phyloP scores from a whole-genome alignment of 2,113 vertebrate species.

The Pterophyllum scalare region DNA sequence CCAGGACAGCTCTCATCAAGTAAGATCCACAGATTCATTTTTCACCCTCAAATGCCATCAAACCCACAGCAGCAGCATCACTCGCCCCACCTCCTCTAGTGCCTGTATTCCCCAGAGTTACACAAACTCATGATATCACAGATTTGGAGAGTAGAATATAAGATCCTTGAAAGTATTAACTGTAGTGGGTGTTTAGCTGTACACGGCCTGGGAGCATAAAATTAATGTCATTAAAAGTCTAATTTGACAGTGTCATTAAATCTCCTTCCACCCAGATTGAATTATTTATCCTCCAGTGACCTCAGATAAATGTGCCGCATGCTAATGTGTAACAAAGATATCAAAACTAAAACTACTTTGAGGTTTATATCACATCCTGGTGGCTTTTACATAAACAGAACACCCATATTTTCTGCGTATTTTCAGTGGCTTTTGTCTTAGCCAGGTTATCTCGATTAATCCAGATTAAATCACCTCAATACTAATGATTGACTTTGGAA shows the following conservation, averaged over 20 bases:
- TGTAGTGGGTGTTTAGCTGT: neutral
- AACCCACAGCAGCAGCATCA: neutral
- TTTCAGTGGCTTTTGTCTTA: neutral
- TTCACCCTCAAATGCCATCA: neutral
- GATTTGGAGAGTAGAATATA: neutral
- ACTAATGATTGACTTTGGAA: neutral
- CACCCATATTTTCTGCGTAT: neutral
- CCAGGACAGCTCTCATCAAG: slow-evolving; percentile 60
- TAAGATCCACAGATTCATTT: slow-evolving; percentile 5
- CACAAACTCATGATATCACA: neutral
- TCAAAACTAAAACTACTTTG: neutral
- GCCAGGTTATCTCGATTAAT: slow-evolving; percentile 9
- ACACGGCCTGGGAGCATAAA: neutral
- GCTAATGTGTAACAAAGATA: neutral
- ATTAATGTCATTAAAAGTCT: slow-evolving; percentile 6
- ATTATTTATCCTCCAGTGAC: slow-evolving; percentile 10
- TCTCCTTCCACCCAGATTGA: neutral
- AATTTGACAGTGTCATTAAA: slow-evolving; percentile 10
- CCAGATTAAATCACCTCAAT: neutral
- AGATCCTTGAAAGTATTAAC: neutral
- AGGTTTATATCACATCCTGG: rapidly evolving
- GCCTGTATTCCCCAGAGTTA: neutral
- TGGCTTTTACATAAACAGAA: slow-evolving; percentile 10
- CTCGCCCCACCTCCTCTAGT: neutral
- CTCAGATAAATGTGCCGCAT: neutral